Percentiles rank a stretch among this genome's conserved stretches.
Conservation (phyloP, 2,797 vertebrate genomes). For the Sardinella longiceps region DNA sequence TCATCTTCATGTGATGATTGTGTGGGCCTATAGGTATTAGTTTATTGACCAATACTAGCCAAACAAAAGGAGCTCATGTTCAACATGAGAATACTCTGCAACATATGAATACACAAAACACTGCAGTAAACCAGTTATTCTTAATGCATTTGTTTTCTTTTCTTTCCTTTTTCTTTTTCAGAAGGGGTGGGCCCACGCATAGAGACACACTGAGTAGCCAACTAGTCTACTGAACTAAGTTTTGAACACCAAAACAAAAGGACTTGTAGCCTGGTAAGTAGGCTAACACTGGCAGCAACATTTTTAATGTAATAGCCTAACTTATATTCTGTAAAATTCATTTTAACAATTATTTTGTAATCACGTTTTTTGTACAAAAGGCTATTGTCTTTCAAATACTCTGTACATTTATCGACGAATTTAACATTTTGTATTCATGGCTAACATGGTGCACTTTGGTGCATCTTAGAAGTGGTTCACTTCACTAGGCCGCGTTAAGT, state of each 20-base stretch:
- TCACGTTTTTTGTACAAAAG: background rate
- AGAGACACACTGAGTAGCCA: background rate
- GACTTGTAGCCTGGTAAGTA: no score
- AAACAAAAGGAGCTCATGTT: background rate
- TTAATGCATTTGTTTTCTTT: no score
- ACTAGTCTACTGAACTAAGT: no score
- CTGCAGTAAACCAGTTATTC: no score
- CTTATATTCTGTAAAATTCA: background rate
- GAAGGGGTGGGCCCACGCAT: background rate
- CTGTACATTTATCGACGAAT: no score
- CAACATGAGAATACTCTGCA: no score
- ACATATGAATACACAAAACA: no score
- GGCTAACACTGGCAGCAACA: background rate
- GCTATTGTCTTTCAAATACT: no score
- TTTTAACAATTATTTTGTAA: background rate
- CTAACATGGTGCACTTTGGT: background rate
- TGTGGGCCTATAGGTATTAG: no score
- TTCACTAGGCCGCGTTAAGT: background rate
- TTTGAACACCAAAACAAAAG: background rate
- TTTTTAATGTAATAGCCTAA: background rate
- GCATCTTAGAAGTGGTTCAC: background rate
- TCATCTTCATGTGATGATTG: background rate
- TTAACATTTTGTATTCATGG: no score
- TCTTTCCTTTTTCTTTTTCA: background rate
- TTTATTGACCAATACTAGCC: no score